Evolutionary conservation across 1,140 invertebrate genomes (phyloP), one percentile per base, ranked within the genome.

Genomic region (Orius laevigatus): DNA sequence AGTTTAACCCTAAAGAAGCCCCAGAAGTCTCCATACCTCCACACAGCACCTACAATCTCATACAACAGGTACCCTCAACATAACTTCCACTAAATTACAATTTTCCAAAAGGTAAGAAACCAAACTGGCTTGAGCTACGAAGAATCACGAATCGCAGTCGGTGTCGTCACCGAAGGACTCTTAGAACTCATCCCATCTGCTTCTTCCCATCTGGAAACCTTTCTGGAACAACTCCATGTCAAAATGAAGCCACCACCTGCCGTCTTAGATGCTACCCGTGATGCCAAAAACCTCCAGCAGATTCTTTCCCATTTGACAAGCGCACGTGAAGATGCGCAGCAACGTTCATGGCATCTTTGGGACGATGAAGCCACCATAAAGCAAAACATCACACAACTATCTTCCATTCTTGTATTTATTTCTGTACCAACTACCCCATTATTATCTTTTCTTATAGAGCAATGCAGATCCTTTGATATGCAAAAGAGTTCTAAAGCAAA

Each of bases 261-360:
- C 25, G 64, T 69, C 49, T 68, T 76, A 47, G 71, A 73, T 48
- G 66, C 73, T 54, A 84, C 81, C 1, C 77, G 82, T 11, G 88
- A 92, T 67, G 79, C 82, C 6, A 73, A 78, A 50, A 70, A 81
- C 20, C 69, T 94, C 58, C 77, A 79, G 63, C 74, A 79, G 39
- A 78, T 90, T 46, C 81, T 93, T 51, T 73, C 72, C 31, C 78
- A 88, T 56, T 65, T 95, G 45, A 83, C 81, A 9, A 81, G 78
- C 40, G 88, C 85, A 54, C 90, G 90, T 55, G 86, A 92, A 63
- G 89, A 94, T 60, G 85, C 87, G 0, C 88, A 95, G 60, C 89
- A 95, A 58, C 70, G 90, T 55, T 88, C 83, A 54, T 94, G 89
- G 89, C 84, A 87, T 59, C 66, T 94, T 3, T 83, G 93, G 65